Conservation (phyloP, 2,797 vertebrate genomes). For the Phoeniculus purpureus region DNA sequence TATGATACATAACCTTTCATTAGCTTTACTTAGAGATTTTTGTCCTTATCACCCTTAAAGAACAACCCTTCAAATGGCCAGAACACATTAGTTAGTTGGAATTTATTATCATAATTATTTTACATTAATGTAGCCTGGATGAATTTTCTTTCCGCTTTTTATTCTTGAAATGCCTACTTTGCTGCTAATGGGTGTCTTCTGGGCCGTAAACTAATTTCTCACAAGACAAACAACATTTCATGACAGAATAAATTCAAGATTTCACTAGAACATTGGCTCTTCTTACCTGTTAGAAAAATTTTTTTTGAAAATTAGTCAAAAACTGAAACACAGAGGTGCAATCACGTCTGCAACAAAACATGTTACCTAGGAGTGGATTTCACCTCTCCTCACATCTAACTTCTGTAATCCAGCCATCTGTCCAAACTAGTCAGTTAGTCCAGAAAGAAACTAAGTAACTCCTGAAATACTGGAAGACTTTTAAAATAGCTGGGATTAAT, state of each 20-base stretch:
- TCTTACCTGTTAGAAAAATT: not conserved
- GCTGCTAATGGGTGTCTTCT: not conserved
- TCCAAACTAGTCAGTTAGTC: not conserved
- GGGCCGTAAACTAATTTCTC: not conserved
- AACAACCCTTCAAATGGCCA: not conserved
- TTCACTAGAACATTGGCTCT: not conserved
- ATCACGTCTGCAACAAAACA: not conserved
- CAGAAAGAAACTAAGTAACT: not conserved
- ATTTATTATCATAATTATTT: constrained; percentile 16
- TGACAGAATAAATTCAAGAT: not conserved
- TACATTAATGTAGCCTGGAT: not conserved
- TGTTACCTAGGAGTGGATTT: not conserved
- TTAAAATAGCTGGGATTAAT: not conserved
- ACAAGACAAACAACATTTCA: not conserved
- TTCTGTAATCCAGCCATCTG: not conserved
- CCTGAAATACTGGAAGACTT: not conserved
- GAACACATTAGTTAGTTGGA: not conserved
- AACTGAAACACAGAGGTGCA: not conserved
- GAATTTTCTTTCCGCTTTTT: not conserved
- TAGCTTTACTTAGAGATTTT: constrained; percentile 21
- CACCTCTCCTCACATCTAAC: not conserved
- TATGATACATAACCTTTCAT: not conserved
- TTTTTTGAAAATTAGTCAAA: not conserved
- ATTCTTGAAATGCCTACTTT: not conserved
- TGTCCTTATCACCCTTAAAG: constrained; percentile 2